Evolutionary conservation across 2,888 invertebrate species (phyloP).

Genomic region (Papilio elwesi): DNA sequence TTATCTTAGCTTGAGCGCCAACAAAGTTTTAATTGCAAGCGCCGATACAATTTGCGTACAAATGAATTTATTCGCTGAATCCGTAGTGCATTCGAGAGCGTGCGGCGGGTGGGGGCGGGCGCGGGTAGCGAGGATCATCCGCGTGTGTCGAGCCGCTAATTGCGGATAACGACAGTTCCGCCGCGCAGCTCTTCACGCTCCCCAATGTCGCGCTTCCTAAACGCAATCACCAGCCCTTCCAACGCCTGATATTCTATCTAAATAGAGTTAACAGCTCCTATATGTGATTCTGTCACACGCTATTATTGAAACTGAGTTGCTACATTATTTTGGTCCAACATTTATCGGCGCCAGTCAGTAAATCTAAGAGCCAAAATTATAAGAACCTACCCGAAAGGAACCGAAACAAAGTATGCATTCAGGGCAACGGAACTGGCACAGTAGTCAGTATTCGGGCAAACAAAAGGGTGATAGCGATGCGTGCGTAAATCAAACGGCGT

Average conservation of each 20-base stretch:
- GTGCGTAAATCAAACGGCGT: slow-evolving; percentile 83
- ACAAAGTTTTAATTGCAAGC: slow-evolving; percentile 84
- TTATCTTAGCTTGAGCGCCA: slow-evolving; percentile 82
- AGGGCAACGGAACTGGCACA: slow-evolving; percentile 75
- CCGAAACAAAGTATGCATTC: slow-evolving; percentile 63
- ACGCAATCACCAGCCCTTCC: slow-evolving; percentile 49
- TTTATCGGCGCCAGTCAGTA: background rate
- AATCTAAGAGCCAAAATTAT: slow-evolving; percentile 16
- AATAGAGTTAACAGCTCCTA: slow-evolving; percentile 32
- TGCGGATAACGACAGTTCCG: slow-evolving; percentile 72
- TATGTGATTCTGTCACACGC: slow-evolving; percentile 18
- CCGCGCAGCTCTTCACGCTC: slow-evolving; percentile 44
- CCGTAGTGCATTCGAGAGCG: slow-evolving; percentile 76
- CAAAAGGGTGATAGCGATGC: slow-evolving; percentile 83
- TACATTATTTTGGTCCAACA: background rate
- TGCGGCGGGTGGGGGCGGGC: slow-evolving; percentile 49
- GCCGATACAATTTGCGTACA: slow-evolving; percentile 84
- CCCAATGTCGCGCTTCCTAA: slow-evolving; percentile 43
- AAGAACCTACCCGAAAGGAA: slow-evolving; percentile 16
- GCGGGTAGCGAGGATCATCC: slow-evolving; percentile 71
- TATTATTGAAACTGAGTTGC: slow-evolving; percentile 50
- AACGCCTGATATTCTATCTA: slow-evolving; percentile 40
- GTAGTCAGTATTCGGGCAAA: slow-evolving; percentile 79
- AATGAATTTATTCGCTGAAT: slow-evolving; percentile 84
- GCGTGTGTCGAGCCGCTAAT: slow-evolving; percentile 80